These are phyloP conservation scores for Tipula vernalis DNA, from an alignment of 2,888 invertebrate genomes.

Conservation along the genomic window DNA sequence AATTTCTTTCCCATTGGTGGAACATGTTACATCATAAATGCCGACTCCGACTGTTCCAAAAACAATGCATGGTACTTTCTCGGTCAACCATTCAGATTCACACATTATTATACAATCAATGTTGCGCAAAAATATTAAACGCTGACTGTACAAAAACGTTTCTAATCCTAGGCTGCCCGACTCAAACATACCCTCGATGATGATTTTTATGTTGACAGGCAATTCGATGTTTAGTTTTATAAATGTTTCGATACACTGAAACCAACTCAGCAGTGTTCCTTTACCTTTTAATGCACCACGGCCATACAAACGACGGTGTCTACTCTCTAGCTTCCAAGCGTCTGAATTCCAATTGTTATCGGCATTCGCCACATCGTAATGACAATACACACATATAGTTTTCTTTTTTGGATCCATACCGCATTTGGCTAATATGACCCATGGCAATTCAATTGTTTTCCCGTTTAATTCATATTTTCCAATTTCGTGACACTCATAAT, in stretches of 20 bases:
- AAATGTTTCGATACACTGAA: conserved; percentile 33
- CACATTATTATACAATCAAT: conserved; percentile 32
- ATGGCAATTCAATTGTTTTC: conserved; percentile 29
- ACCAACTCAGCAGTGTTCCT: conserved; percentile 34
- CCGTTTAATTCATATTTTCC: conserved; percentile 27
- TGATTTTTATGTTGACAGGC: conserved; percentile 37
- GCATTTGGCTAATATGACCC: conserved; percentile 30
- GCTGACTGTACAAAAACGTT: conserved; percentile 23
- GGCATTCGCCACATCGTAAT: conserved; percentile 34
- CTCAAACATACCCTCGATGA: conserved; percentile 35
- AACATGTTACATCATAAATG: conserved; percentile 19
- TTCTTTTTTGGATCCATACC: conserved; percentile 23
- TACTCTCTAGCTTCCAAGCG: conserved; percentile 32
- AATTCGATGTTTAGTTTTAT: conserved; percentile 26
- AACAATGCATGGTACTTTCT: conserved; percentile 35
- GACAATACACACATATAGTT: conserved; percentile 33
- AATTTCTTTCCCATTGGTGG: neutral
- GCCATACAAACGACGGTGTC: conserved; percentile 30
- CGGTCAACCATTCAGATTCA: conserved; percentile 36
- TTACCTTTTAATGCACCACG: conserved; percentile 35
- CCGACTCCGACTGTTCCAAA: conserved; percentile 34
- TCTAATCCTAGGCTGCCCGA: conserved; percentile 30
- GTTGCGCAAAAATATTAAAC: conserved; percentile 25
- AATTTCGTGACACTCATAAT: conserved; percentile 32
- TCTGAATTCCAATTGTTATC: conserved; percentile 29